These are phyloP conservation scores for Melanotaenia pygmaea DNA, from an alignment of 2,797 vertebrate genomes.

Conservation along the genomic window DNA sequence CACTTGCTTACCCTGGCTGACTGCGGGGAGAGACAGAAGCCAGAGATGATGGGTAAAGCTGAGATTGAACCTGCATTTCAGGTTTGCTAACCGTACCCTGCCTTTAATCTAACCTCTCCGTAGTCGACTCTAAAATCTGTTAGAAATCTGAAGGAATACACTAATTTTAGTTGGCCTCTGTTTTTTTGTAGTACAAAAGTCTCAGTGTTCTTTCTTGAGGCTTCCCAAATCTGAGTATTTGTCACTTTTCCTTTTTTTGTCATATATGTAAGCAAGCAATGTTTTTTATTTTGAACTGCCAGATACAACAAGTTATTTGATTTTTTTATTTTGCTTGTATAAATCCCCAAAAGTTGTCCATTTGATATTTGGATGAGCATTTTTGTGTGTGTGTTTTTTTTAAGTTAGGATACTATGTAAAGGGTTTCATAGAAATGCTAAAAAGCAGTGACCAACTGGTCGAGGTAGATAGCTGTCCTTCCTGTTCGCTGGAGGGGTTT, in stretches of 20 bases:
- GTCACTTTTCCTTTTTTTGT: background rate
- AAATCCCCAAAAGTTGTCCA: background rate
- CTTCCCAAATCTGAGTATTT: background rate
- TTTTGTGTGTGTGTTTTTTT: background rate
- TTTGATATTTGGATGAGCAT: background rate
- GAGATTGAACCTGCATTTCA: constrained; percentile 31
- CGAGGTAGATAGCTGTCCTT: background rate
- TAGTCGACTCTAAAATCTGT: constrained; percentile 25
- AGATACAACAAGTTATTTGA: too few species aligned
- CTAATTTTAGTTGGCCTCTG: background rate
- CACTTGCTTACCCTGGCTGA: constrained; percentile 40
- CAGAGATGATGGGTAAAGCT: constrained; percentile 27
- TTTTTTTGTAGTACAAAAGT: background rate
- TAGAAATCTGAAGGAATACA: background rate
- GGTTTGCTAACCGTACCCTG: constrained; percentile 32
- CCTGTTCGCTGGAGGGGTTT: background rate
- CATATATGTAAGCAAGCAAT: too few species aligned
- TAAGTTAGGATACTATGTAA: background rate
- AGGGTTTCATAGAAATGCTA: too few species aligned
- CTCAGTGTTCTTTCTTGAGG: background rate
- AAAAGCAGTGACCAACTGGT: too few species aligned
- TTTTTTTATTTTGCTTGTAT: background rate
- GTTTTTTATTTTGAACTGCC: too few species aligned
- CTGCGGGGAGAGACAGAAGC: constrained; percentile 38
- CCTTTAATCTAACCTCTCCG: constrained; percentile 14